Evolutionary conservation across 1,140 invertebrate species (phyloP), one percentile per base, ranked within the genome.

Genomic region (Philopotamus ludificatus): DNA sequence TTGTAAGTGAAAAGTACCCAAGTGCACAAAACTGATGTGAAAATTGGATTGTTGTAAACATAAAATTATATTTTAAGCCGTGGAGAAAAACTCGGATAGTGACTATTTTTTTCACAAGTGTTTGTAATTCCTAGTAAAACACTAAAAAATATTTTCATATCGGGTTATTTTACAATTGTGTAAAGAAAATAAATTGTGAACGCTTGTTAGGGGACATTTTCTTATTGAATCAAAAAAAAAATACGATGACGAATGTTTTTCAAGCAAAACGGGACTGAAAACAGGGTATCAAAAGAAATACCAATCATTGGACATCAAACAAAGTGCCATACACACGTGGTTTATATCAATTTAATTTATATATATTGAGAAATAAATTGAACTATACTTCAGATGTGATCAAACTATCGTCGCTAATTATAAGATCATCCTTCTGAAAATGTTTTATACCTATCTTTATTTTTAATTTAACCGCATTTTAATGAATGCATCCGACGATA

Each of bases 101-200:
- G 66, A 68, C 55, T 67, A 67, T 67, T 63, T 67, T 67, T 67
- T 67, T 67, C 66, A 63, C 54, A 58, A 44, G 66, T 53, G 66
- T 60, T n/a, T 45, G 45, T 58, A 60, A 60, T 60, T 47, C 41
- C 57, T 68, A 68, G 66, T 44, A 62, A 39, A 41, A 20, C 58
- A n/a, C 16, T 54, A 2, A 28, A 57, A 58, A 67, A 59, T 58
- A 60, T 34, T 68, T 49, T 51, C 47, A 51, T 51, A 41, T 51
- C 65, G 42, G 54, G 54, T 64, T 68, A 51, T 62, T 15, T 61
- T 61, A 60, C 34, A 41, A 66, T 18, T 53, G 26, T 49, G 21
- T 62, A 34, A 57, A 18, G 23, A n/a, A n/a, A n/a, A n/a, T 53
- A 28, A 8, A 28, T n/a, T 49, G 63, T 59, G 57, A 60, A 57